Evolutionary conservation across 2,113 vertebrate species (phyloP).

Genomic region (Neogobius melanostomus): DNA sequence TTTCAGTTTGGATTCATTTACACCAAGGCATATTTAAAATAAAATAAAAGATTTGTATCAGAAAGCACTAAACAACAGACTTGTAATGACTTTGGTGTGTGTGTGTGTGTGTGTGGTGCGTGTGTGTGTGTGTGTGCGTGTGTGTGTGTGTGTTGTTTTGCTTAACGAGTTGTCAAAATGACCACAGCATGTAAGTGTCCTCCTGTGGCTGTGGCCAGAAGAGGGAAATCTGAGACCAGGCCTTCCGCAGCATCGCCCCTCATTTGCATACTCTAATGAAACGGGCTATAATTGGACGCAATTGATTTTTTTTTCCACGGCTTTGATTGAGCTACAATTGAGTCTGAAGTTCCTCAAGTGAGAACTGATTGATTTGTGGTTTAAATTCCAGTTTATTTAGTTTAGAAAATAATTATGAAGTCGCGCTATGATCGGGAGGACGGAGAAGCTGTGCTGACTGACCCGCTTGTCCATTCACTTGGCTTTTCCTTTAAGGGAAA

Average conservation of each 20-base stretch:
- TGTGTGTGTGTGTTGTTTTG: not conserved
- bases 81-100: no score
- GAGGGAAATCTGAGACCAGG: constrained; percentile 50
- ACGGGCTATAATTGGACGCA: constrained; percentile 87
- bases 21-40: no score
- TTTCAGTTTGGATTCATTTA: no score
- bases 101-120: no score
- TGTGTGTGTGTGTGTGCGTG: not conserved
- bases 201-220: constrained; percentile 20
- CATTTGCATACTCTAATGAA: constrained; percentile 91
- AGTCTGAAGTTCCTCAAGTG: constrained; percentile 87
- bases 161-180: no score
- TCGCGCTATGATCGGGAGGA: constrained; percentile 79
- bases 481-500: constrained; percentile 28
- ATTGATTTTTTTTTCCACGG: constrained; percentile 84
- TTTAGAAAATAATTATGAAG: constrained; percentile 90
- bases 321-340: constrained; percentile 95
- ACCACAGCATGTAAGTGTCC: not conserved
- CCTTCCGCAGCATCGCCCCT: constrained; percentile 46
- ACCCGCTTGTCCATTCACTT: constrained; percentile 30
- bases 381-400: constrained; percentile 86
- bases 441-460: not conserved
- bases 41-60: no score
- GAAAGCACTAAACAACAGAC: no score
- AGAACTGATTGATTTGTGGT: constrained; percentile 90